Conservation (phyloP, 2,888 invertebrate species). For the Cantharis rufa region DNA sequence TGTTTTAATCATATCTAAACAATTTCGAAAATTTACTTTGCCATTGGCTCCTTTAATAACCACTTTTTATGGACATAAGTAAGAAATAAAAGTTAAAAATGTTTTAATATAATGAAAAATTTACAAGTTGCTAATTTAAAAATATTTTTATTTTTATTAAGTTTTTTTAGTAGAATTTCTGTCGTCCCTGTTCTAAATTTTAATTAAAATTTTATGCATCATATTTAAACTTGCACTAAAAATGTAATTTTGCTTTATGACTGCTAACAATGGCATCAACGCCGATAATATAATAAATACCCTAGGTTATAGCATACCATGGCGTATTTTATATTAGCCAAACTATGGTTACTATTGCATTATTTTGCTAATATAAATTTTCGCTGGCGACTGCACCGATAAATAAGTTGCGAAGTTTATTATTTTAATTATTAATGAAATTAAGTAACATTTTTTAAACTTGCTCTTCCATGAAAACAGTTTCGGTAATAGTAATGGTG, state of each 20-base stretch:
- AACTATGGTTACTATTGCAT: neutral
- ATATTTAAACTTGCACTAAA: neutral
- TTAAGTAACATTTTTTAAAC: neutral
- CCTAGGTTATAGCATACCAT: neutral
- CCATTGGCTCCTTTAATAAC: neutral
- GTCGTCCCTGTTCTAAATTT: neutral
- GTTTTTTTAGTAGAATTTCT: neutral
- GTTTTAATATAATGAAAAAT: neutral
- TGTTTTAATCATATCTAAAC: neutral
- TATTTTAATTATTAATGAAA: neutral
- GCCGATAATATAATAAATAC: neutral
- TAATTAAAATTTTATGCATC: neutral
- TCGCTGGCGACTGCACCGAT: neutral
- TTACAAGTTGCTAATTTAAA: neutral
- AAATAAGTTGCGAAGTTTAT: neutral
- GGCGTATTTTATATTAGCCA: neutral
- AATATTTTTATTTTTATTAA: neutral
- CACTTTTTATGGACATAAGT: neutral
- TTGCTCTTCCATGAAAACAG: neutral
- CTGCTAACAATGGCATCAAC: neutral
- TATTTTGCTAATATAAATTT: neutral
- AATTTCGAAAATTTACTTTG: neutral
- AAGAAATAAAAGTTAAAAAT: neutral
- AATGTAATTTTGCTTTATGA: neutral
- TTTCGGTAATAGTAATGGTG: conserved; percentile 1